Percentiles rank a stretch among this genome's conserved stretches.
Evolutionary conservation across 2,797 vertebrate species (phyloP).

Genomic region (Dermochelys coriacea): DNA sequence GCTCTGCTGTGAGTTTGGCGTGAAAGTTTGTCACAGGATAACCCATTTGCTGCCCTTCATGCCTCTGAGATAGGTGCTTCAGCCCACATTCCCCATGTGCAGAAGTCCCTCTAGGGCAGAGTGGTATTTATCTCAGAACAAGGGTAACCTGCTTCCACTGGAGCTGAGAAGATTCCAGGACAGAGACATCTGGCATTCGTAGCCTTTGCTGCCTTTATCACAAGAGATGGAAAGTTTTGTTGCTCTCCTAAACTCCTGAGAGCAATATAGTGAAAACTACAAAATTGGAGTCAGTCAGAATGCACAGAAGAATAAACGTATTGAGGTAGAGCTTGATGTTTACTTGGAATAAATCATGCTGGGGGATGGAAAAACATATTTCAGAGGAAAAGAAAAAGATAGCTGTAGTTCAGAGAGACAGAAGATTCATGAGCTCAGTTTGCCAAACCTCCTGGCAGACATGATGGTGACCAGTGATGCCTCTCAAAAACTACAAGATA

Average conservation of each 20-base stretch:
- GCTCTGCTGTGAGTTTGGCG: too few species aligned
- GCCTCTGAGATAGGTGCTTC: neutral
- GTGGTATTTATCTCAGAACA: rapidly evolving
- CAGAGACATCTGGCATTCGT: rapidly evolving
- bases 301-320: neutral
- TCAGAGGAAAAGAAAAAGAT: neutral
- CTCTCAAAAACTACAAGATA: conserved; percentile 11
- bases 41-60: neutral
- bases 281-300: neutral
- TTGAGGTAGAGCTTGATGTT: neutral
- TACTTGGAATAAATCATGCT: neutral
- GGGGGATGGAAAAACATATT: conserved; percentile 35
- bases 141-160: neutral
- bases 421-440: neutral
- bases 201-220: neutral
- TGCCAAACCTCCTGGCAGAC: neutral
- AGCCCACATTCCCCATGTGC: neutral
- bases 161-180: neutral
- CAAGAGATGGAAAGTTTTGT: neutral
- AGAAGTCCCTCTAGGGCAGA: neutral
- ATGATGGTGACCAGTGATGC: conserved; percentile 33
- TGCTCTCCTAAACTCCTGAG: rapidly evolving
- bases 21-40: neutral
- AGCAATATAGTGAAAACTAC: neutral
- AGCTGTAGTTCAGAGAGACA: conserved; percentile 55